Evolutionary conservation across 2,888 invertebrate species (phyloP), one percentile per base, ranked within the genome.

Genomic region (Margaritifera margaritifera): DNA sequence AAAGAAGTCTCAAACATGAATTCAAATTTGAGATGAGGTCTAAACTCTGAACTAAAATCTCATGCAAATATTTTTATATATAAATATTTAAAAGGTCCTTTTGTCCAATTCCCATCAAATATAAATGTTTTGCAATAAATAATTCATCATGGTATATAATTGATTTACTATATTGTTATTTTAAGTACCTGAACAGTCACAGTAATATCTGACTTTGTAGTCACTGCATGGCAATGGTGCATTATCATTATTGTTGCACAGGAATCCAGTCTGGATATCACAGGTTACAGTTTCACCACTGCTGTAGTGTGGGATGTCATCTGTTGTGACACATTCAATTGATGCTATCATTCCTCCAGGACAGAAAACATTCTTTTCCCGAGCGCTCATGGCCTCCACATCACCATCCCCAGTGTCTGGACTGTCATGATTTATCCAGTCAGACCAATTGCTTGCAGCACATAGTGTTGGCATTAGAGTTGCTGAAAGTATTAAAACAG

Each of bases 211-310:
- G 63, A 88, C 82, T 80, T 87, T 84, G 73, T 86, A 89, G 75
- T 89, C 86, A n/a, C 73, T 71, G 70, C 88, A 89, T 6, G 75
- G 69, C 27, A 80, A 51, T 54, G 82, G 80, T 59, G 71, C 62
- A 62, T 82, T 84, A 25, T 81, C 77, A 6, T 68, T 72, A 87
- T 91, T 78, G 58, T 65, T 65, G 85, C 96, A 96, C 8, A 93
- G 89, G 0, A 96, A 91, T 0, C 96, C 96, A 22, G 92, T 91
- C 79, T 94, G 93, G 69, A 95, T 86, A 61, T 83, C 81, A 66
- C 89, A 88, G 20, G 68, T 66, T 27, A 74, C 69, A 15, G 75
- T 72, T 58, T 82, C 82, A 8, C 82, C 79, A 27, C 81, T 79
- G 20, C 80, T 79, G 62, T 78, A 80, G 31, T 79, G 75, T 24